Evolutionary conservation across 2,797 vertebrate species (phyloP).

Genomic region (Smutsia gigantea): DNA sequence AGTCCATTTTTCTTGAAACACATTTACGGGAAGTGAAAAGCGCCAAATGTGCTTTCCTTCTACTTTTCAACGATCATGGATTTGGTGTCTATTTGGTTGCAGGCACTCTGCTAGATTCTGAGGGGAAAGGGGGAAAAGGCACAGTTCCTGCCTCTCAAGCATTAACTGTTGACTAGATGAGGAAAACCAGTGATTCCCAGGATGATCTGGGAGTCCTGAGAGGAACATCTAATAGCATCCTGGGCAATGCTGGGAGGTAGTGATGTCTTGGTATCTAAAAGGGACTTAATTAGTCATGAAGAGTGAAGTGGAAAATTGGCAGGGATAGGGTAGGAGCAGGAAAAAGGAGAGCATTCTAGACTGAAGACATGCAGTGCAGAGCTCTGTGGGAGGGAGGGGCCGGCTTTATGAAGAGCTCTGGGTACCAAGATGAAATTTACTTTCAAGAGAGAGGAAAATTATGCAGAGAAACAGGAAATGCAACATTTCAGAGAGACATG

Average conservation of each 20-base stretch:
- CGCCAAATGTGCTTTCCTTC: background rate
- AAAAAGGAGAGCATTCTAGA: background rate
- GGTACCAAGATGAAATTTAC: background rate
- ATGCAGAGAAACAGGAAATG: background rate
- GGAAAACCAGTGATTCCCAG: background rate
- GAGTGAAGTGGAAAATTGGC: background rate
- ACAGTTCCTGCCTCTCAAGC: background rate
- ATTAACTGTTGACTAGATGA: background rate
- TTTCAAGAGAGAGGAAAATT: background rate
- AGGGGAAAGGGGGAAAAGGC: background rate
- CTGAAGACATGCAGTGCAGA: background rate
- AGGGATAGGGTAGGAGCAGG: background rate
- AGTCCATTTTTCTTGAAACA: background rate
- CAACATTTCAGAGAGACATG: background rate
- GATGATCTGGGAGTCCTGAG: background rate
- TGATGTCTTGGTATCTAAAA: background rate
- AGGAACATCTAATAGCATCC: background rate
- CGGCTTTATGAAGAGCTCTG: background rate
- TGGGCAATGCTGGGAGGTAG: background rate
- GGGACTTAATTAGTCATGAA: background rate
- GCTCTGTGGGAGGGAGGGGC: background rate
- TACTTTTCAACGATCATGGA: background rate
- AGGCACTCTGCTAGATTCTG: background rate
- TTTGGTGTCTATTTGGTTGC: background rate
- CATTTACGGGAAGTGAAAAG: background rate